Conservation (phyloP, 2,113 vertebrate genomes). For the Tachysurus fulvidraco region DNA sequence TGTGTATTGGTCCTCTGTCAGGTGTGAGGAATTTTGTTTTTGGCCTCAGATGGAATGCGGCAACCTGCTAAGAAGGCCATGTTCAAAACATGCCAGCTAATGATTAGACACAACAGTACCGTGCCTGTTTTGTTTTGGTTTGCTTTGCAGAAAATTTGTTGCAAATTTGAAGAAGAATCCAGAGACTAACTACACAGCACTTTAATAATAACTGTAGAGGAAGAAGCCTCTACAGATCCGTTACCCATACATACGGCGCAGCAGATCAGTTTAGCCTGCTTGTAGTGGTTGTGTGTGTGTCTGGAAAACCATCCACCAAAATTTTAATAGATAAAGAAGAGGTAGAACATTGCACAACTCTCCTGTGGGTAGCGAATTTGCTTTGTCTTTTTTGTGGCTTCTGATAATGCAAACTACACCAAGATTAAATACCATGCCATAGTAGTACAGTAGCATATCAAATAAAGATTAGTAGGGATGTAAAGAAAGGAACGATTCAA, state of each 20-base stretch:
- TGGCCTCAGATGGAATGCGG: constrained; percentile 15
- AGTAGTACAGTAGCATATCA: neutral
- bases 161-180: neutral
- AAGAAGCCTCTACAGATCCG: neutral
- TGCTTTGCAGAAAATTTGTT: neutral
- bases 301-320: neutral
- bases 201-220: neutral
- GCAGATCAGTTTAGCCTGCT: too few species aligned
- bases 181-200: neutral
- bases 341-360: neutral
- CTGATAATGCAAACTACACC: too few species aligned
- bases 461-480: neutral
- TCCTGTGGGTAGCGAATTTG: neutral
- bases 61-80: constrained; percentile 36
- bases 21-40: constrained; percentile 41
- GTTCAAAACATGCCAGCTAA: constrained; percentile 32
- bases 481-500: neutral
- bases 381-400: too few species aligned
- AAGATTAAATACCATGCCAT: too few species aligned
- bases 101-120: constrained; percentile 26
- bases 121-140: neutral
- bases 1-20: constrained; percentile 30
- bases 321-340: neutral
- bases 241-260: neutral
- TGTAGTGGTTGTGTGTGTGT: neutral